These are phyloP conservation scores for Gortyna flavago DNA, from an alignment of 2,888 invertebrate genomes.

Conservation along the genomic window DNA sequence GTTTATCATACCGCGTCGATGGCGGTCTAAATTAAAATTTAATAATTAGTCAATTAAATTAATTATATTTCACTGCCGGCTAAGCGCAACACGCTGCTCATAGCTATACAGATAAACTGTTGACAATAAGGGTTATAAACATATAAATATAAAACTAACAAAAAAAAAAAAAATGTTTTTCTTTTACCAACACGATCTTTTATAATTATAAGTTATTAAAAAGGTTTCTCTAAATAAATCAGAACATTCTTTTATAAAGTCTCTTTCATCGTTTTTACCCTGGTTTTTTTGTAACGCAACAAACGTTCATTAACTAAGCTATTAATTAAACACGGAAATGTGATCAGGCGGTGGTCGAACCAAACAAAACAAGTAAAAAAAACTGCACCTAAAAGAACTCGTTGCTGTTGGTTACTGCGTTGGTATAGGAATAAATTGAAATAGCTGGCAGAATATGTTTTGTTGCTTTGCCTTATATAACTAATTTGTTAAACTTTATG, in stretches of 20 bases:
- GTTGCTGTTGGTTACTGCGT: not conserved
- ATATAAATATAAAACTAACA: too few relatives aligned
- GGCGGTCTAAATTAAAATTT: not conserved
- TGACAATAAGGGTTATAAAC: not conserved
- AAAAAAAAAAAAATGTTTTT: not conserved
- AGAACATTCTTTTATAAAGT: constrained; percentile 5
- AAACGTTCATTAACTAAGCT: constrained; percentile 23
- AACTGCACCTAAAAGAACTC: not conserved
- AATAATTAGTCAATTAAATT: not conserved
- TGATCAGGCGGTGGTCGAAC: not conserved
- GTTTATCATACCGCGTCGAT: not conserved
- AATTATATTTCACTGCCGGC: not conserved
- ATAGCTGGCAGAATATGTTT: not conserved
- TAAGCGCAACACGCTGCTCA: not conserved
- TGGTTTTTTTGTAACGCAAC: constrained; percentile 16
- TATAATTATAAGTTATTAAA: not conserved
- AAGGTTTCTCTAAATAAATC: constrained; percentile 1
- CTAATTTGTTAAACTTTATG: not conserved
- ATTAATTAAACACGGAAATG: constrained; percentile 32
- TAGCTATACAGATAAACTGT: not conserved
- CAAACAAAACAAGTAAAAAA: not conserved
- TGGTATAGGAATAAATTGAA: not conserved
- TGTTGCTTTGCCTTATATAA: not conserved
- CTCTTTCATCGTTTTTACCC: constrained; percentile 8
- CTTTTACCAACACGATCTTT: not conserved